Evolutionary conservation across 2,113 vertebrate species (phyloP).

Genomic region (Scolopax mira): DNA sequence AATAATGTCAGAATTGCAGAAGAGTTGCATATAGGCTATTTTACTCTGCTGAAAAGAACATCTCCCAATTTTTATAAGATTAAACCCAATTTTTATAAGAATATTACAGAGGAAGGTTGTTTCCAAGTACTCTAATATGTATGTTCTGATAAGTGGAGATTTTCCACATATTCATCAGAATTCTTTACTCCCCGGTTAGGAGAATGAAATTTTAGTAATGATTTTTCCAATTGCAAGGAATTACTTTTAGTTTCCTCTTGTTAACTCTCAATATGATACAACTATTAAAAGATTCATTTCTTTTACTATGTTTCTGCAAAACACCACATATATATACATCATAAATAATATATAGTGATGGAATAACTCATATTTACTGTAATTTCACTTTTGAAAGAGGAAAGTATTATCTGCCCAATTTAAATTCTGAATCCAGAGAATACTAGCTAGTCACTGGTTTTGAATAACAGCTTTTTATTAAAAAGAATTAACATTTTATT

Average conservation of each 20-base stretch:
- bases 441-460: not conserved
- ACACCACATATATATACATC: constrained; percentile 19
- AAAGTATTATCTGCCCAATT: not conserved
- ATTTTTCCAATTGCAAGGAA: not conserved
- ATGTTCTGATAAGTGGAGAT: not conserved
- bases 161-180: not conserved
- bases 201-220: not conserved
- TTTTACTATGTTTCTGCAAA: constrained; percentile 47
- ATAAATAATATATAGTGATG: constrained; percentile 48
- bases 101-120: not conserved
- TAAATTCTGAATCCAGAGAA: not conserved
- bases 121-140: not conserved
- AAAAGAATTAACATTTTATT: not conserved
- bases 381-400: constrained; percentile 12
- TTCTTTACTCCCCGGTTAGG: not conserved
- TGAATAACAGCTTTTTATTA: not conserved
- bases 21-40: not conserved
- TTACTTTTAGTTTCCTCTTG: not conserved
- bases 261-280: not conserved
- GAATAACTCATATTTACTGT: constrained; percentile 9
- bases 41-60: not conserved
- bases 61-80: not conserved
- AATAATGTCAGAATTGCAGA: not conserved
- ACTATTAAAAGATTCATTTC: constrained; percentile 62
- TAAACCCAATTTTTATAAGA: not conserved